A percentile compares a stretch with the other conserved stretches of the same genome.
phyloP scores from a whole-genome alignment of 1,140 invertebrate genomes.

The Cotesia vestalis region DNA sequence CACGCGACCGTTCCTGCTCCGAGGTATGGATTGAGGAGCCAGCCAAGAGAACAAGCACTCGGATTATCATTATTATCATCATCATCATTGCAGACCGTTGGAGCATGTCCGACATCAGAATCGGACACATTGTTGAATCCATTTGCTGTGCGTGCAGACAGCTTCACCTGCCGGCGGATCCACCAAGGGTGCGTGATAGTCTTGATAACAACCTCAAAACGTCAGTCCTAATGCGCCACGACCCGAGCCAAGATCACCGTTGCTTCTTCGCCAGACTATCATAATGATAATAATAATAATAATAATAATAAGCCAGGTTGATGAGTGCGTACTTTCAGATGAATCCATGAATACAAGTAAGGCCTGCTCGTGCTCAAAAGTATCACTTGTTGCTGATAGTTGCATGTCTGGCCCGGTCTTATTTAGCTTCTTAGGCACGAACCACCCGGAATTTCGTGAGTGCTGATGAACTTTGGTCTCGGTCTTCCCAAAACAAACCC shows the following conservation, averaged over 20 bases:
- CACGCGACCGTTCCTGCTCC: constrained; percentile 23
- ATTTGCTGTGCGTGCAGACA: no score
- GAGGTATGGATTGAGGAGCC: neutral
- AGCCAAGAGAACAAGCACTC: no score
- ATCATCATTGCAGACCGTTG: no score
- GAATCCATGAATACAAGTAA: constrained; percentile 28
- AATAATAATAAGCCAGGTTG: no score
- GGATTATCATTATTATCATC: no score
- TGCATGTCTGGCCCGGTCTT: constrained; percentile 57
- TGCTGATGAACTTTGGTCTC: constrained; percentile 1
- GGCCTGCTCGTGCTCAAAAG: constrained; percentile 50
- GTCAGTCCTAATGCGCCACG: neutral
- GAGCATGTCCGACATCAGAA: no score
- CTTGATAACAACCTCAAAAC: neutral
- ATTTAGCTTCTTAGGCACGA: constrained; percentile 48
- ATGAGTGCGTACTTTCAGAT: no score
- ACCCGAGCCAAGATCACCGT: neutral
- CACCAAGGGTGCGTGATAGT: no score
- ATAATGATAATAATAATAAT: no score
- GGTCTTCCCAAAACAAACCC: neutral
- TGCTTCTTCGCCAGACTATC: no score
- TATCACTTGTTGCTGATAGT: constrained; percentile 64
- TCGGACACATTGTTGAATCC: no score
- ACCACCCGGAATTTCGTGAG: constrained; percentile 24
- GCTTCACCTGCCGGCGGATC: no score